Evolutionary conservation across 2,113 vertebrate genomes (phyloP), one percentile per base, ranked within the genome.

Genomic region (Leiothrix lutea): DNA sequence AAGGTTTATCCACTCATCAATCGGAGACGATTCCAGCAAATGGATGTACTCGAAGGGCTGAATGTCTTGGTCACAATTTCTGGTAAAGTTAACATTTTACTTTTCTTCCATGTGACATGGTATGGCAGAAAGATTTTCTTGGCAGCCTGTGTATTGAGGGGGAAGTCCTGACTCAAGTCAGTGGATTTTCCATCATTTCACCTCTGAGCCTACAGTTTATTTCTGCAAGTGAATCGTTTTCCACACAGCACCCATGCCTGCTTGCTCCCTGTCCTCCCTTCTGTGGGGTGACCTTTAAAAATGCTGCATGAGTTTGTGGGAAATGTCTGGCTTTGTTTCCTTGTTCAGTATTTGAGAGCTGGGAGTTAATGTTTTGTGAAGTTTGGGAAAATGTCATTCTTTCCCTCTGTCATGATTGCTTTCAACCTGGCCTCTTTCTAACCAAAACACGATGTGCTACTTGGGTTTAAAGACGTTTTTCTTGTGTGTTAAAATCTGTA

Each of bases 21-120:
- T 95, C 97, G 99, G 71, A 98, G 99, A 36, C 98, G 99, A 47
- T 99, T 99, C 97, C 99, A 99, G 88, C 99, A 99, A 97, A 99
- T 99, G 99, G 99, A 99, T 69, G 99, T 99, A 53, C 98, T 99
- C 77, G 99, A 99, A 97, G 99, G 99, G 77, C 98, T 99, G 81
- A 99, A 99, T 42, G 99, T 99, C 50, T 98, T 99, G 92, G 99
- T 99, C 96, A 99, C 99, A 79, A 99, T 99, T 98, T 99, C 99
- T 97, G 99, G 99, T 99, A 98, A 97, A 83, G 26, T 78, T 80
- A 28, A 35, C 6, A 0, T 42, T 24, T 1, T 44, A 19, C 58
- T 91, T 88, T 85, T 8, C 11, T 17, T 25, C 51, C 31, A 50
- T 74, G 38, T 77, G 62, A 17, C 15, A 74, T 60, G n/a, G 56